Evolutionary conservation across 2,113 vertebrate genomes (phyloP).

Genomic region (Myxocyprinus asiaticus): DNA sequence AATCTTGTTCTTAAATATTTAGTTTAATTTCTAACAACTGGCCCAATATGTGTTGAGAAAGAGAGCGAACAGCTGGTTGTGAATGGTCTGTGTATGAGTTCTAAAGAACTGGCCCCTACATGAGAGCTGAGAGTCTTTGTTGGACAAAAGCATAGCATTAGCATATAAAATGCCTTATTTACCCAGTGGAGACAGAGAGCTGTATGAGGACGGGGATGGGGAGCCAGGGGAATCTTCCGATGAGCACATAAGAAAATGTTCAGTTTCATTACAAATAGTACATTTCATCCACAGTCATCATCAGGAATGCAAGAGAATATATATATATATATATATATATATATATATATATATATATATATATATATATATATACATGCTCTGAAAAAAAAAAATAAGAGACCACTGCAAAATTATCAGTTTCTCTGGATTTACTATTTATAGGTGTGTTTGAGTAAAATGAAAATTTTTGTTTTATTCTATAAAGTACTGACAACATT

Average conservation of each 20-base stretch:
- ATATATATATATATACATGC: too few species aligned
- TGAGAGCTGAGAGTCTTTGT: slow-evolving; percentile 65
- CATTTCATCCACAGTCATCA: slow-evolving; percentile 1
- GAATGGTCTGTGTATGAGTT: slow-evolving; percentile 35
- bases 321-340: background rate
- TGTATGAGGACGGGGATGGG: slow-evolving; percentile 14
- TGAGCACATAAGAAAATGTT: slow-evolving; percentile 24
- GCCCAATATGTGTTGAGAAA: background rate
- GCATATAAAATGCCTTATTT: slow-evolving; percentile 71
- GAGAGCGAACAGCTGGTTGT: slow-evolving; percentile 36
- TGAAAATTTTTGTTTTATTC: too few species aligned
- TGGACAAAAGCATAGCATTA: slow-evolving; percentile 68
- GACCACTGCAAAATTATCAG: too few species aligned
- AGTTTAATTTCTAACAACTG: background rate
- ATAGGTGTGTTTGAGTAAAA: too few species aligned
- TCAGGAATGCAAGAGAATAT: background rate
- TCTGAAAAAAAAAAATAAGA: too few species aligned
- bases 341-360: too few species aligned
- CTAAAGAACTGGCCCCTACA: slow-evolving; percentile 53
- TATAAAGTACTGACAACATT: too few species aligned
- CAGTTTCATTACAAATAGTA: background rate
- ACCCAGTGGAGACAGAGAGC: slow-evolving; percentile 49
- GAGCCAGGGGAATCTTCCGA: slow-evolving; percentile 8
- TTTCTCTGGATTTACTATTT: too few species aligned
- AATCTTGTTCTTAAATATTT: slow-evolving; percentile 3